Percentiles rank a stretch among this genome's conserved stretches.
phyloP scores from a whole-genome alignment of 2,113 vertebrate genomes.

The Acrocephalus kingi region DNA sequence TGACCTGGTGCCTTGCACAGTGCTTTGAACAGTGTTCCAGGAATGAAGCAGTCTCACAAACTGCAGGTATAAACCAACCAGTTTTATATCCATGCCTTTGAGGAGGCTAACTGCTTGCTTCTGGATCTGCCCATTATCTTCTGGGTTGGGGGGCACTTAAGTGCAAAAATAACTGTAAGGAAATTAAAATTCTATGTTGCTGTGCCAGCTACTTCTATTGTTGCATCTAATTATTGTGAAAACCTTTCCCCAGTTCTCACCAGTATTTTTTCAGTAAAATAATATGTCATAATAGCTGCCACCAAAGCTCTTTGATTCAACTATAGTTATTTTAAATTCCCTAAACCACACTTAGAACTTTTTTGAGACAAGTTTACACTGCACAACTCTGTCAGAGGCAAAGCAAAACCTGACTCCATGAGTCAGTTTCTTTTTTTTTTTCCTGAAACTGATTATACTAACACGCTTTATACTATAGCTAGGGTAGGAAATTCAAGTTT shows the following conservation, averaged over 20 bases:
- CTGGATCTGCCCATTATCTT: background rate
- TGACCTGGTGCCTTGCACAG: background rate
- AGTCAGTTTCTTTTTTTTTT: background rate
- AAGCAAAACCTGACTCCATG: background rate
- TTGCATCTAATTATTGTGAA: conserved; percentile 15
- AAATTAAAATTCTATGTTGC: background rate
- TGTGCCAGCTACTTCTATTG: conserved; percentile 5
- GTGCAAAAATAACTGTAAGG: background rate
- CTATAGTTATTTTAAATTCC: background rate
- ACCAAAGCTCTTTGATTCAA: background rate
- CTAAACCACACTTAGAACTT: conserved; percentile 4
- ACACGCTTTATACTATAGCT: background rate
- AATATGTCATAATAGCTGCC: background rate
- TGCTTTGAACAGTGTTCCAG: background rate
- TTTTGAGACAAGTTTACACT: background rate
- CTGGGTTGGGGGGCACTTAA: background rate
- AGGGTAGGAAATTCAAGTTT: background rate
- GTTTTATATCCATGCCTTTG: background rate
- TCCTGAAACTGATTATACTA: background rate
- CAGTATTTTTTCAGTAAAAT: conserved; percentile 17
- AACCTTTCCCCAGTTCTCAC: conserved; percentile 12
- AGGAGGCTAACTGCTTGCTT: background rate
- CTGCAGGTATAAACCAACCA: background rate
- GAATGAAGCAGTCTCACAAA: background rate
- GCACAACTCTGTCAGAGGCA: background rate